Evolutionary conservation across 2,797 vertebrate genomes (phyloP), one percentile per base, ranked within the genome.

Genomic region (Capromys pilorides): DNA sequence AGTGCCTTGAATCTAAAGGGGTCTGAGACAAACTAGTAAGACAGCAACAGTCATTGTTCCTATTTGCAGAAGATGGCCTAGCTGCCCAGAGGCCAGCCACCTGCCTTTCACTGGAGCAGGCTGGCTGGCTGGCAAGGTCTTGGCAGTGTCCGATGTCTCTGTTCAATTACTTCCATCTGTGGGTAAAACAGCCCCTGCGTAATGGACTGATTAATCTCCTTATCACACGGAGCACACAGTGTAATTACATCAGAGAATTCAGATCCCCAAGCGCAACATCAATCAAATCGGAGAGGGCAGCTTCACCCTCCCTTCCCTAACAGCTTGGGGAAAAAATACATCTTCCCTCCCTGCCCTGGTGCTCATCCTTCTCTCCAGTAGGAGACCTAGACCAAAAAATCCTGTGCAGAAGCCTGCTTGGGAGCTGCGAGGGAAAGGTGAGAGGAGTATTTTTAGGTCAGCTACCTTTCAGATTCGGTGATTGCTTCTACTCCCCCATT

Each of bases 141-240:
- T 51, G 4, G 88, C 24, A 33, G 83, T 88, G 92, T 95, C 95
- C 91, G 1, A 78, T 51, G 49, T 93, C 97, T 97, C 96, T 71
- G 62, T 97, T 97, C 97, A 97, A 96, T 97, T 97, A 96, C 96
- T 94, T 97, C 93, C 86, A 86, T 97, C 96, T 95, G 93, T 93
- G 96, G 93, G 94, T 95, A 95, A 96, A 97, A 94, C 95, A 96
- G 97, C 94, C 96, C 95, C 82, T 97, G 98, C 95, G 97, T 98
- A 98, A 99, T 98, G 98, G 98, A 97, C 98, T 99, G 98, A 99
- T 99, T 99, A 98, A 99, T 99, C 98, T 98, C 98, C 98, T 99
- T 98, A 99, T 99, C 98, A 96, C 95, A 96, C 95, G 95, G 98
- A 98, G 98, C 98, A 98, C 98, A 98, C 98, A 98, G 98, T 99